Percentiles rank a stretch among this genome's conserved stretches.
These are phyloP conservation scores for Microcebus tavaratra DNA, from an alignment of 2,113 vertebrate species.

Conservation along the genomic window DNA sequence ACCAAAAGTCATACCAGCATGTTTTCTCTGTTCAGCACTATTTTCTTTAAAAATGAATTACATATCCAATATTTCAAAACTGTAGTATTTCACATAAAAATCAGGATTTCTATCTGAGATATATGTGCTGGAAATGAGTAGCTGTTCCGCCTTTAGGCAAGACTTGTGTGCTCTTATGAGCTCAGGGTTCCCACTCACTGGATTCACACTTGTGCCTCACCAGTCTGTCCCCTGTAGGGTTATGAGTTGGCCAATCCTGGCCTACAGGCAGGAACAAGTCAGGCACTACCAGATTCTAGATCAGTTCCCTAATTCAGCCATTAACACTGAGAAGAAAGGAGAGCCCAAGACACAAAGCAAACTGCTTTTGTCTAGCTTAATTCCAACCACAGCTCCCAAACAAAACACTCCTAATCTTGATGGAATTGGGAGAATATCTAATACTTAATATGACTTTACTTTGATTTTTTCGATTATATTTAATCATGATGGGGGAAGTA, in stretches of 20 bases:
- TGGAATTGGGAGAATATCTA: neutral
- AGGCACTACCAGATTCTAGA: neutral
- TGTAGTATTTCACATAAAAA: neutral
- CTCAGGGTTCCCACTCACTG: neutral
- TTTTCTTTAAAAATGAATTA: neutral
- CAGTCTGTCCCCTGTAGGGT: no score
- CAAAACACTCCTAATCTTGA: neutral
- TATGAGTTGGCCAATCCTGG: neutral
- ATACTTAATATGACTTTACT: neutral
- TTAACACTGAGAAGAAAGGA: neutral
- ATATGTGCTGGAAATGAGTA: neutral
- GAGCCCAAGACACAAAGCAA: neutral
- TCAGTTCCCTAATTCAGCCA: neutral
- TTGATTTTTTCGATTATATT: neutral
- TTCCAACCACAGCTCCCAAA: neutral
- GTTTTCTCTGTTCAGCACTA: neutral
- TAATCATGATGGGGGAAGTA: neutral
- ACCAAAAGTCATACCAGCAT: neutral
- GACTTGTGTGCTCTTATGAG: neutral
- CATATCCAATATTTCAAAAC: neutral
- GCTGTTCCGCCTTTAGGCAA: neutral
- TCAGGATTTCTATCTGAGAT: neutral
- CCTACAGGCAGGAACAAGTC: neutral
- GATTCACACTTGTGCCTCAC: neutral
- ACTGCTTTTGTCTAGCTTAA: neutral